phyloP scores from a whole-genome alignment of 1,140 invertebrate genomes.

The Armadillidium nasatum region DNA sequence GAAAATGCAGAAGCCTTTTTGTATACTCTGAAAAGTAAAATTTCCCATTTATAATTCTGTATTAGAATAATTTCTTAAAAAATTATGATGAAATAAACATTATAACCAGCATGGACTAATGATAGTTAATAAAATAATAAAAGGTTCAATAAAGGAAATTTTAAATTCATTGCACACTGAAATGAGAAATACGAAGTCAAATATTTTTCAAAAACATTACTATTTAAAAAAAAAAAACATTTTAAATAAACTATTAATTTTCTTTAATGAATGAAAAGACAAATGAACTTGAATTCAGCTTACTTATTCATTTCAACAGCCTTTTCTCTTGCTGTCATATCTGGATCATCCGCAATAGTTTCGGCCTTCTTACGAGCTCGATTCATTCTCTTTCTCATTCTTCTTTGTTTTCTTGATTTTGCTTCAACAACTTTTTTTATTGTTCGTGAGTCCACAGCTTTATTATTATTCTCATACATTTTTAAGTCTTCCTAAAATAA shows the following conservation, averaged over 20 bases:
- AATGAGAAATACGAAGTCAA: not conserved
- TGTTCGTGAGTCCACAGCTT: slow-evolving; percentile 86
- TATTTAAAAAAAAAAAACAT: not conserved
- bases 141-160: too few species aligned
- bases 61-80: not conserved
- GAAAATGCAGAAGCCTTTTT: slow-evolving; percentile 56
- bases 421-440: slow-evolving; percentile 99
- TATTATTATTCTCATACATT: slow-evolving; percentile 57
- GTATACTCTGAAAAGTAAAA: slow-evolving; percentile 66
- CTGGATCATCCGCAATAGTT: slow-evolving; percentile 78
- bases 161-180: not conserved
- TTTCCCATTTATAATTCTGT: slow-evolving; percentile 28
- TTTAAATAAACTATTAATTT: too few species aligned
- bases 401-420: slow-evolving; percentile 92
- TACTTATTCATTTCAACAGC: slow-evolving; percentile 43
- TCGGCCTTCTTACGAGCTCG: slow-evolving; percentile 95
- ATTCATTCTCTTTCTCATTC: slow-evolving; percentile 76
- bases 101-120: not conserved
- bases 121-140: too few species aligned
- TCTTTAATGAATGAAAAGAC: too few species aligned
- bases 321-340: slow-evolving; percentile 60
- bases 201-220: not conserved
- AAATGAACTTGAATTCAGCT: too few species aligned
- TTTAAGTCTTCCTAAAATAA: slow-evolving; percentile 58
- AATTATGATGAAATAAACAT: not conserved